Conservation (phyloP, 2,888 invertebrate genomes). For the Sphaerophoria taeniata region DNA sequence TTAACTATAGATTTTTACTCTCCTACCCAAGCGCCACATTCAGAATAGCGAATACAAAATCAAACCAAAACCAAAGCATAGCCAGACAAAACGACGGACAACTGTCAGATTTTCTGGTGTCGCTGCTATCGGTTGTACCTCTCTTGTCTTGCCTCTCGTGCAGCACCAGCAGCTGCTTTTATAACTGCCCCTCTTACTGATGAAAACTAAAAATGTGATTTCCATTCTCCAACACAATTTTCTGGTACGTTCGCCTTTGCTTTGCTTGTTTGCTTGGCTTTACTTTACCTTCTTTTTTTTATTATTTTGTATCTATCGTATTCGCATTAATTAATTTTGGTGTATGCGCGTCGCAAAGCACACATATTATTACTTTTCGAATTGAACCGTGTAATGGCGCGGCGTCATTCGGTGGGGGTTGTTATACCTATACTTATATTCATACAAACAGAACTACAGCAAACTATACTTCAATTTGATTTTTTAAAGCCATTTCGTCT, state of each 20-base stretch:
- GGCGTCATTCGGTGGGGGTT: slow-evolving; percentile 60
- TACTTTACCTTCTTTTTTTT: slow-evolving; percentile 30
- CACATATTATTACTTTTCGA: slow-evolving; percentile 74
- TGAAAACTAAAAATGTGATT: slow-evolving; percentile 31
- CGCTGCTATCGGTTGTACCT: slow-evolving; percentile 21
- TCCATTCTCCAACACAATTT: slow-evolving; percentile 56
- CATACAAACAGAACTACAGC: background rate
- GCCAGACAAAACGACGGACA: slow-evolving; percentile 65
- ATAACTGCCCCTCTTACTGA: slow-evolving; percentile 23
- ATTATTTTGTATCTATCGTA: slow-evolving; percentile 69
- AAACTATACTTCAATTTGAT: background rate
- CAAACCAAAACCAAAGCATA: slow-evolving; percentile 13
- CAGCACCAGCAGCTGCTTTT: background rate
- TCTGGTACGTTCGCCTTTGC: slow-evolving; percentile 67
- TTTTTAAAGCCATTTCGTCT: slow-evolving; percentile 50
- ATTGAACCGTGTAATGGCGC: slow-evolving; percentile 60
- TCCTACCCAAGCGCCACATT: slow-evolving; percentile 38
- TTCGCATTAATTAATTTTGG: slow-evolving; percentile 76
- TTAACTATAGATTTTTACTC: slow-evolving; percentile 36
- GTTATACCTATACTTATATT: slow-evolving; percentile 19
- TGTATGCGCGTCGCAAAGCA: slow-evolving; percentile 76
- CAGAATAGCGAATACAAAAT: background rate
- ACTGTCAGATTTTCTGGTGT: slow-evolving; percentile 67
- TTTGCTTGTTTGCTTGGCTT: slow-evolving; percentile 29
- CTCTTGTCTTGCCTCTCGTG: slow-evolving; percentile 9